These are phyloP conservation scores for Hypotaenidia okinawae DNA, from an alignment of 2,797 vertebrate genomes.

Conservation along the genomic window DNA sequence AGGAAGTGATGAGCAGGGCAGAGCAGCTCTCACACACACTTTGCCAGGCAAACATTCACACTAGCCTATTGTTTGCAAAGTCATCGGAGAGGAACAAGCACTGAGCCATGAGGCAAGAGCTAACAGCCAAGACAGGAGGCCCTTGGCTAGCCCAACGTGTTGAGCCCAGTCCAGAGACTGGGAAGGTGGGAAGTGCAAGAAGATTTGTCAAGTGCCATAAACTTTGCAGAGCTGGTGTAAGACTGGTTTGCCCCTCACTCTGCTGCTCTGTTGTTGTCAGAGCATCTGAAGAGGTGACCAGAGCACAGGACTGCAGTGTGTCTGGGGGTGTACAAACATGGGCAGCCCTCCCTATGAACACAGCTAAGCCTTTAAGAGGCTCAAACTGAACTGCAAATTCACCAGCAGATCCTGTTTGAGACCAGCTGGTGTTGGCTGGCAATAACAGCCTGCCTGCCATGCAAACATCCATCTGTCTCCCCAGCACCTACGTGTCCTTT, in stretches of 20 bases:
- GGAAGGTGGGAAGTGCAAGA: not conserved
- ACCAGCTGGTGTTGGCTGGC: constrained; percentile 26
- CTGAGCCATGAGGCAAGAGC: not conserved
- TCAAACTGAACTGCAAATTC: not conserved
- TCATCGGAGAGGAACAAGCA: not conserved
- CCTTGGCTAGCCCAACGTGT: not conserved
- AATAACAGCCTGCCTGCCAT: not conserved
- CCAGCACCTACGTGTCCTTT: not conserved
- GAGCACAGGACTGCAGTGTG: not conserved
- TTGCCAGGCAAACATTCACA: not conserved
- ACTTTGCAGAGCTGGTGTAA: not conserved
- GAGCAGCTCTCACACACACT: not conserved
- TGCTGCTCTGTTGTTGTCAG: not conserved
- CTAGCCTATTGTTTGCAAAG: not conserved
- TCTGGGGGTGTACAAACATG: not conserved
- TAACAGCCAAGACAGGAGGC: not conserved
- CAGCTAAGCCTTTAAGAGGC: not conserved
- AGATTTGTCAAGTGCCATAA: not conserved
- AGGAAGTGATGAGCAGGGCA: not conserved
- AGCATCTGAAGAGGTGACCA: not conserved
- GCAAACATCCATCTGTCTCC: not conserved
- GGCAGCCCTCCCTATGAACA: not conserved
- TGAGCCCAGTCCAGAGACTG: not conserved
- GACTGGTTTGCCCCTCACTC: not conserved
- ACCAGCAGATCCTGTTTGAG: not conserved